Evolutionary conservation across 2,797 vertebrate species (phyloP).

Genomic region (Lepilemur septentrionalis): DNA sequence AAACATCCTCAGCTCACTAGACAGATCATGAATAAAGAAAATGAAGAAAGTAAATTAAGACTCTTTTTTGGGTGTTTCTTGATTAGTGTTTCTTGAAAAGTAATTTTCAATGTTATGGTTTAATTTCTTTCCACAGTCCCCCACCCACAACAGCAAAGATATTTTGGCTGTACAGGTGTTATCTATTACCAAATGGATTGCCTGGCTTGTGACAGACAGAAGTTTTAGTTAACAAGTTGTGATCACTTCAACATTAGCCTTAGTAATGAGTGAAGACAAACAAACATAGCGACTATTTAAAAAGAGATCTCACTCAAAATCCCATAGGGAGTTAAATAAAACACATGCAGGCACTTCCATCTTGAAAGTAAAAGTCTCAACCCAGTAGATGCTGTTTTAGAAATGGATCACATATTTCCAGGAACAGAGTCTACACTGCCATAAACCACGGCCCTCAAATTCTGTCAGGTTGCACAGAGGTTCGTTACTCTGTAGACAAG

Average conservation of each 20-base stretch:
- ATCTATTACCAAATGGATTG: neutral
- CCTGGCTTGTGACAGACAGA: neutral
- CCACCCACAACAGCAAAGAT: neutral
- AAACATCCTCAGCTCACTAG: neutral
- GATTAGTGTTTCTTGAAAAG: neutral
- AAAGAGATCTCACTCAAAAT: neutral
- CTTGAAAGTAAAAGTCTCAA: neutral
- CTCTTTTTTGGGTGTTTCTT: neutral
- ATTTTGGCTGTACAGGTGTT: neutral
- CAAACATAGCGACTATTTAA: neutral
- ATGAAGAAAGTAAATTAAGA: neutral
- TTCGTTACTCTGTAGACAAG: neutral
- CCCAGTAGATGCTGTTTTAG: neutral
- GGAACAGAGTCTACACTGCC: neutral
- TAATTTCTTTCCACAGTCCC: neutral
- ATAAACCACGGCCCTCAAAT: neutral
- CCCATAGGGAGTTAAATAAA: neutral
- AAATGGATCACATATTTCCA: neutral
- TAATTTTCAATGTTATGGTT: neutral
- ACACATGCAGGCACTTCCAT: neutral
- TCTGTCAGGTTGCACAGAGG: neutral
- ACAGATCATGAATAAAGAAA: neutral
- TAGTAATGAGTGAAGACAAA: neutral
- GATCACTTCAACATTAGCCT: neutral
- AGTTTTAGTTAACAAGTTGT: neutral